phyloP scores from a whole-genome alignment of 1,140 invertebrate species.

The Chrysopa pallens region DNA sequence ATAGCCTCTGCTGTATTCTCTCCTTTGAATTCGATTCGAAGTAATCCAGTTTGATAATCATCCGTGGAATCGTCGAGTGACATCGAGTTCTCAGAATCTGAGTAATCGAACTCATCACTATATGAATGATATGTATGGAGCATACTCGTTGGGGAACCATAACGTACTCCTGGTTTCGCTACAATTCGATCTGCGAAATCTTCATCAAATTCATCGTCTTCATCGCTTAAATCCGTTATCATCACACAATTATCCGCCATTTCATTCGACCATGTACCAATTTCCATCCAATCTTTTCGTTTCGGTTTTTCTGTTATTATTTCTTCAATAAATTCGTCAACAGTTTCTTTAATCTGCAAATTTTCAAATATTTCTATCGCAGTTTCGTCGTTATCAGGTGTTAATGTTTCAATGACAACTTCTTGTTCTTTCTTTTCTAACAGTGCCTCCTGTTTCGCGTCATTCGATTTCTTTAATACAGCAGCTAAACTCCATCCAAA shows the following conservation, averaged over 20 bases:
- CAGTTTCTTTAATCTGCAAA: conserved; percentile 15
- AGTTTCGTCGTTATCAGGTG: conserved; percentile 10
- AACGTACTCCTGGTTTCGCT: conserved; percentile 15
- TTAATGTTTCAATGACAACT: conserved; percentile 10
- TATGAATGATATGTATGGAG: conserved; percentile 5
- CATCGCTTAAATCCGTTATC: neutral
- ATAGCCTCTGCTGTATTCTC: conserved; percentile 72
- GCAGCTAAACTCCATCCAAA: conserved; percentile 85
- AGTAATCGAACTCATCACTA: conserved; percentile 25
- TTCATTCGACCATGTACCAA: conserved; percentile 83
- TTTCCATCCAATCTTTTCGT: conserved; percentile 45
- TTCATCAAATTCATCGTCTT: neutral
- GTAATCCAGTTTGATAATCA: conserved; percentile 27
- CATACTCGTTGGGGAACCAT: conserved; percentile 31
- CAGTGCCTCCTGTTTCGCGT: conserved; percentile 19
- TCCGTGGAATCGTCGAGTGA: conserved; percentile 15
- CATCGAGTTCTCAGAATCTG: conserved; percentile 15
- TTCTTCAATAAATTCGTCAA: conserved; percentile 18
- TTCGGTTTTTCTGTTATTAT: conserved; percentile 18
- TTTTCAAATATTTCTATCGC: conserved; percentile 8
- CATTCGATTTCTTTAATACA: conserved; percentile 48
- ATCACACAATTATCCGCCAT: conserved; percentile 34
- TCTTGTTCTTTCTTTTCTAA: conserved; percentile 13
- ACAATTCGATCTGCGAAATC: neutral
- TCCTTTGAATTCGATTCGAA: conserved; percentile 61